phyloP scores from a whole-genome alignment of 2,113 vertebrate genomes.

The Saccopteryx leptura region DNA sequence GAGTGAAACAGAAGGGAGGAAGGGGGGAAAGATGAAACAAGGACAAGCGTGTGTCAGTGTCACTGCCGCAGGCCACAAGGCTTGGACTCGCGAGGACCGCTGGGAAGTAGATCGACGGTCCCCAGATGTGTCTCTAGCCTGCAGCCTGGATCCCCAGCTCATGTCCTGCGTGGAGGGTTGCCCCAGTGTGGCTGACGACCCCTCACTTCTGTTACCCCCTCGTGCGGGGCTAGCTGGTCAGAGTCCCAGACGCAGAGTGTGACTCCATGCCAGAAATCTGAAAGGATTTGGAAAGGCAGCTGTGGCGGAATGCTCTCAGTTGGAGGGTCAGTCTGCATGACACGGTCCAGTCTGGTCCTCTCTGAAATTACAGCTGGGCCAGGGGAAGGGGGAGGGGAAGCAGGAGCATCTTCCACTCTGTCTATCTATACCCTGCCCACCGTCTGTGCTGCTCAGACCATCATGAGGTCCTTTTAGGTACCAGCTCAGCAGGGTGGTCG shows the following conservation, averaged over 20 bases:
- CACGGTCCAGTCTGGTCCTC: not conserved
- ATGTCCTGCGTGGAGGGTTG: rapidly evolving
- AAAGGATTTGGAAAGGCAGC: not conserved
- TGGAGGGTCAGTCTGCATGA: not conserved
- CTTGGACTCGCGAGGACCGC: not conserved
- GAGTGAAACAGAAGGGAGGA: not conserved
- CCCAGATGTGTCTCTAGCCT: not conserved
- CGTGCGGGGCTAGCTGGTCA: rapidly evolving
- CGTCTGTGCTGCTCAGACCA: not conserved
- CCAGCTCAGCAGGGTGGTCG: not conserved
- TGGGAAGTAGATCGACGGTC: not conserved
- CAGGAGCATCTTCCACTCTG: not conserved
- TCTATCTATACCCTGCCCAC: rapidly evolving
- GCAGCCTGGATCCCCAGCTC: not conserved
- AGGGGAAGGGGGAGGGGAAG: not conserved
- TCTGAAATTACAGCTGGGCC: rapidly evolving
- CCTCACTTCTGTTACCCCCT: not conserved
- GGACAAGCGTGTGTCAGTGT: rapidly evolving
- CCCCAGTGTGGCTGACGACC: rapidly evolving
- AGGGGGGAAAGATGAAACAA: too few species aligned
- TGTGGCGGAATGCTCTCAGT: not conserved
- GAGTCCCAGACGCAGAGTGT: not conserved
- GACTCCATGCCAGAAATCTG: not conserved
- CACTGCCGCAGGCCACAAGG: not conserved
- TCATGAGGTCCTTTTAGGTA: not conserved